Base-by-base conservation (phyloP, 2,113 vertebrate species). In the Seriola dumerili region DNA sequence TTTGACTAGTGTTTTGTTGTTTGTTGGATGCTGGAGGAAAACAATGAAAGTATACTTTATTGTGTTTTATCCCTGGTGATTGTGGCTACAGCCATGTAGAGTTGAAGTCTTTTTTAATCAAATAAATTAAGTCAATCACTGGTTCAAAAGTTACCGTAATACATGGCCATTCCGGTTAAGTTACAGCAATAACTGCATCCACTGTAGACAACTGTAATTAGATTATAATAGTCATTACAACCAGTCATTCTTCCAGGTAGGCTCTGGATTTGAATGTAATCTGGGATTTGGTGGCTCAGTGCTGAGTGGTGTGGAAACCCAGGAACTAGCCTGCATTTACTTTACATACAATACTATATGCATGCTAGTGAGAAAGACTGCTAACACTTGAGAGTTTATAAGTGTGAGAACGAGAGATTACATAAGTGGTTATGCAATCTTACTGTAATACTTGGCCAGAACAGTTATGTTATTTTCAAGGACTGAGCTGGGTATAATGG, bases 301-400 rank as follows among this genome's bases (percentile, higher is more conserved):
- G 94, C 94, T 96, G 95, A 96, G 91, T 85, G 76, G 85, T 89
- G 88, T 81, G 48, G 94, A 95, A 95, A 92, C 76, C 81, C 90
- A 91, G 72, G 32, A 92, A 92, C 79, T 63, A 78, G 46, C n/a
- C 86, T 83, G 78, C 32, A 80, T 68, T 72, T 66, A 77, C 75
- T 67, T 46, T 70, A 48, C 52, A 82, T 57, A 78, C 40, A 23
- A 58, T 76, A 44, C 34, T n/a, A 57, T 25, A 50, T 65, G 29
- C 0, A 19, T 21, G 64, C 34, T 13, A 19, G 13, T 50, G 52
- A 5, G 29, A 48, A 54, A 54, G 38, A 72, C 66, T 42, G 71
- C 34, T 23, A 72, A 58, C 36, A 0, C 58, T 29, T 50, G 23
- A 77, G 25, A 16, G 19, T 72, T 16, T 68, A 36, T 14, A n/a